Conservation (phyloP, 2,888 invertebrate species). For the Oxytorus armatus region DNA sequence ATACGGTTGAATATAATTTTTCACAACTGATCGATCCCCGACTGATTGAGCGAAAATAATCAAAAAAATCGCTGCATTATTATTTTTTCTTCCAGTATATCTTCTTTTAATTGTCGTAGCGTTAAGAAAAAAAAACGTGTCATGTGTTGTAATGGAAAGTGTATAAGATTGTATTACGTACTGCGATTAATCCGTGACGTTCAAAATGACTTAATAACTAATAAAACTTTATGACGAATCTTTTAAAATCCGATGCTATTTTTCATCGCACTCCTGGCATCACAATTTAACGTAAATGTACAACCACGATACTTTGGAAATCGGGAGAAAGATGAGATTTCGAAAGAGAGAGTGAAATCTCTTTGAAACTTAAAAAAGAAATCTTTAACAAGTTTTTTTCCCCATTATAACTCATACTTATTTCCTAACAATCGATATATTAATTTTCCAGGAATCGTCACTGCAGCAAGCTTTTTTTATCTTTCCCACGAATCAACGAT, state of each 20-base stretch:
- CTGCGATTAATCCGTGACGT: not conserved
- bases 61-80: constrained; percentile 1
- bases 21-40: constrained; percentile 66
- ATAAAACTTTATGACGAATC: not conserved
- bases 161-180: not conserved
- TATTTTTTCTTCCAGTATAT: not conserved
- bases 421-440: no score
- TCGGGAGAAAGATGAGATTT: no score
- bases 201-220: not conserved
- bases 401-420: no score
- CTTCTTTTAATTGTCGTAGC: not conserved
- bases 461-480: no score
- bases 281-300: no score
- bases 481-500: no score
- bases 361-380: no score
- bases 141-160: not conserved
- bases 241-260: not conserved
- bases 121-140: not conserved
- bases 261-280: not conserved
- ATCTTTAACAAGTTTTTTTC: no score
- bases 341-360: no score
- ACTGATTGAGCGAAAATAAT: constrained; percentile 61
- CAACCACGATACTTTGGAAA: no score
- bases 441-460: no score
- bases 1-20: constrained; percentile 54